Base-by-base conservation (phyloP, 2,888 invertebrate genomes). In the Microctonus aethiopoides region DNA sequence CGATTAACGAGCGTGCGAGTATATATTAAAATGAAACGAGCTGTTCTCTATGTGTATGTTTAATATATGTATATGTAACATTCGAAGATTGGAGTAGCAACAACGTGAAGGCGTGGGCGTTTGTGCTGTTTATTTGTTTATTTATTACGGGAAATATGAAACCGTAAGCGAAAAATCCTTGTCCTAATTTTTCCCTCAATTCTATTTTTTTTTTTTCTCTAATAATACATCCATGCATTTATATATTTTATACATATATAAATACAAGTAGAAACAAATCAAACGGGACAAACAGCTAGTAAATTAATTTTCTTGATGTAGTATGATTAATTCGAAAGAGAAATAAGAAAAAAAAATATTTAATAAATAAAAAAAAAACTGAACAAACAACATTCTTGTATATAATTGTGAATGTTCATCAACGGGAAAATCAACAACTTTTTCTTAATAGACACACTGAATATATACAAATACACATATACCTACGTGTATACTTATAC, bases 61-160 rank as follows among this genome's bases (percentile, higher is more conserved):
- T n/a, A 59, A 59, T 22, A 13, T 34, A 56, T 26, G 32, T 56
- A 16, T 34, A 51, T 46, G 34, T 32, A 60, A 60, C 22, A 20
- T 20, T 29, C 29, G 59, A 60, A 20, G 10, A 32, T 20, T 11
- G n/a, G 16, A 60, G 26, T n/a, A 46, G 11, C 13, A 32, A 51
- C 29, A 29, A 24, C 51, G n/a, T 24, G 29, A 46, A 51, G 57
- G 67, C 60, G 60, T 60, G 52, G 51, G 67, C 46, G 32, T 39
- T 13, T 34, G 57, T 22, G 39, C 26, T 26, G 56, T 60, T 67
- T 29, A 63, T 67, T 52, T 24, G 36, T 51, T 29, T 29, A 63
- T 63, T 63, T 46, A 67, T 67, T 67, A 60, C 60, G 67, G 60
- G 32, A 60, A 67, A 60, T 20, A 20, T 67, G 26, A 60, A 60